A percentile compares a stretch with the other conserved stretches of the same genome.
Conservation (phyloP, 2,113 vertebrate species). For the Tetrao urogallus region DNA sequence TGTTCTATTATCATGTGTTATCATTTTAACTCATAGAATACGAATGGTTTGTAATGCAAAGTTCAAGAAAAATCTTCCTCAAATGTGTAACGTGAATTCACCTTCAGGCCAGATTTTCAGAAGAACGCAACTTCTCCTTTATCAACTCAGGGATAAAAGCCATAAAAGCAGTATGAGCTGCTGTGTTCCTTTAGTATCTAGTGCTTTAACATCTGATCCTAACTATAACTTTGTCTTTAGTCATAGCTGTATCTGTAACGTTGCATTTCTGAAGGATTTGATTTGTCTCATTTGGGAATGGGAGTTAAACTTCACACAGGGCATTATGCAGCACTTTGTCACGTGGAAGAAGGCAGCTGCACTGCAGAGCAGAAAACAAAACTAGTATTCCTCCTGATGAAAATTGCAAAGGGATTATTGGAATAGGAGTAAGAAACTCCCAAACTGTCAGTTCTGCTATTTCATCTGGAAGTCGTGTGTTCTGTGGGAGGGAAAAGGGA, state of each 20-base stretch:
- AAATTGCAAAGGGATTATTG: neutral
- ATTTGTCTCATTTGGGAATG: neutral
- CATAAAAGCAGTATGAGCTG: neutral
- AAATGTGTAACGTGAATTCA: neutral
- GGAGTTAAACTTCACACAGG: neutral
- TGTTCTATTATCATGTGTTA: neutral
- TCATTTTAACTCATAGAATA: neutral
- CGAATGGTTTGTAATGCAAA: neutral
- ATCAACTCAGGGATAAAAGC: neutral
- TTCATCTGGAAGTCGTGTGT: neutral
- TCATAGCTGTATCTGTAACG: neutral
- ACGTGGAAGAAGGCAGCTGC: neutral
- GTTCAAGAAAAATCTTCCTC: neutral
- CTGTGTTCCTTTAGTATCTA: neutral
- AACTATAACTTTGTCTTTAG: neutral
- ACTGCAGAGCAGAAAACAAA: neutral
- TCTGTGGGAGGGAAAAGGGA: neutral
- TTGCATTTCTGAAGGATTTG: neutral
- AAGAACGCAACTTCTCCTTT: neutral
- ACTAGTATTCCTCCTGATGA: neutral
- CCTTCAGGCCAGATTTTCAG: neutral
- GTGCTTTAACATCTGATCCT: neutral
- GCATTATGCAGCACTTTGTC: neutral
- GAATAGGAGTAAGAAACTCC: neutral
- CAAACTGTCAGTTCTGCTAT: neutral